These are phyloP conservation scores for Geodia barretti DNA, from an alignment of 37 sponge, comb jelly and placozoan species.

Conservation along the genomic window DNA sequence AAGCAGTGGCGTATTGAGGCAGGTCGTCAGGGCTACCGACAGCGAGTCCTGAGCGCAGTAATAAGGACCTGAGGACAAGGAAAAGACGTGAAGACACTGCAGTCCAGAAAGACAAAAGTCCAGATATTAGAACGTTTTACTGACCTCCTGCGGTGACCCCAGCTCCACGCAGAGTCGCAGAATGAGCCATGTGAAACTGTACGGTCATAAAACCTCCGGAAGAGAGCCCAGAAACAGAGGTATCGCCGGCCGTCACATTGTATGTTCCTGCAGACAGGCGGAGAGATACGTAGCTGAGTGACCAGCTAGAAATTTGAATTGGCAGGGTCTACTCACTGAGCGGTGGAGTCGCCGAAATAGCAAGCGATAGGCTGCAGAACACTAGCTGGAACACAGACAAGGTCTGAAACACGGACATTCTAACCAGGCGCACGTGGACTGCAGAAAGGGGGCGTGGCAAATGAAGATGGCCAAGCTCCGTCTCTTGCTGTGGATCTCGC, in stretches of 20 bases:
- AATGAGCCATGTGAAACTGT: slow-evolving; percentile 86
- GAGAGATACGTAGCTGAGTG: not conserved
- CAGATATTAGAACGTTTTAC: not conserved
- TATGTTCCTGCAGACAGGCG: slow-evolving; percentile 46
- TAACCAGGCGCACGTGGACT: no score
- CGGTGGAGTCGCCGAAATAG: not conserved
- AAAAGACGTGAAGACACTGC: no score
- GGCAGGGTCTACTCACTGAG: not conserved
- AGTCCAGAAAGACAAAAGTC: not conserved
- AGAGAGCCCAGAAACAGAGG: slow-evolving; percentile 84
- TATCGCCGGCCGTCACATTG: slow-evolving; percentile 39
- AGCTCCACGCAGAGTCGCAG: slow-evolving; percentile 63
- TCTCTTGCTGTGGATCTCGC: not conserved
- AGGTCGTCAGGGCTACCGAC: slow-evolving; percentile 49
- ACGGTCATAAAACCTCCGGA: slow-evolving; percentile 84
- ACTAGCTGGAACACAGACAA: no score
- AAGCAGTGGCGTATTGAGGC: slow-evolving; percentile 32
- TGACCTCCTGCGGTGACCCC: slow-evolving; percentile 82
- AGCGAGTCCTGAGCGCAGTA: slow-evolving; percentile 69
- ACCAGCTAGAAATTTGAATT: not conserved
- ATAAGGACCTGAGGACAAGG: slow-evolving; percentile 58
- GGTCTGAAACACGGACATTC: no score
- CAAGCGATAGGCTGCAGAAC: not conserved
- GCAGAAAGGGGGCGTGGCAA: no score
- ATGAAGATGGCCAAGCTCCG: not conserved